Conservation (phyloP, 2,888 invertebrate genomes). For the Lymantria monacha region DNA sequence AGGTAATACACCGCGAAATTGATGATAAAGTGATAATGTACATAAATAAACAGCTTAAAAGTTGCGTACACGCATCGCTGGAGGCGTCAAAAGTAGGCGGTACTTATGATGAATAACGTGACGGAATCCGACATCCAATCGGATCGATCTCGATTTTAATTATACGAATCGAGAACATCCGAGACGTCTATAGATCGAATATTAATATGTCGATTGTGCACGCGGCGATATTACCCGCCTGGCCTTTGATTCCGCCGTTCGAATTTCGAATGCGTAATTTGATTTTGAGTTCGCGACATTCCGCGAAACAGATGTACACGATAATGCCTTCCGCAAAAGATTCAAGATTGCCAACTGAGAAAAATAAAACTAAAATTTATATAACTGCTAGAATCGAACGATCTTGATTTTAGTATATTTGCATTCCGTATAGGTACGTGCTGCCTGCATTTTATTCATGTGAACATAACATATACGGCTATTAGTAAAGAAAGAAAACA, state of each 20-base stretch:
- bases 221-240: conserved; percentile 58
- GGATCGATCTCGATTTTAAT: conserved; percentile 78
- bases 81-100: conserved; percentile 80
- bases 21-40: conserved; percentile 48
- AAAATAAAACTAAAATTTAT: conserved; percentile 49
- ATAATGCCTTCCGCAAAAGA: conserved; percentile 60
- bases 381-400: conserved; percentile 37
- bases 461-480: conserved; percentile 18
- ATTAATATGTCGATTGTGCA: conserved; percentile 78
- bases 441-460: conserved; percentile 24
- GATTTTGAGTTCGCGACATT: conserved; percentile 66
- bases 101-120: conserved; percentile 74
- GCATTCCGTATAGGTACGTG: conserved; percentile 38
- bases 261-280: conserved; percentile 74
- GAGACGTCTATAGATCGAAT: conserved; percentile 74
- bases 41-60: conserved; percentile 64
- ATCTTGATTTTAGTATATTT: conserved; percentile 51
- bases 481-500: conserved; percentile 30
- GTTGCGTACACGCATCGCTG: conserved; percentile 75
- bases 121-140: conserved; percentile 77
- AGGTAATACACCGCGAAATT: conserved; percentile 50
- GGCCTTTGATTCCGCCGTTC: conserved; percentile 68
- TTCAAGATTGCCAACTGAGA: conserved; percentile 43
- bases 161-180: conserved; percentile 79
- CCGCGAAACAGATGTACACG: conserved; percentile 58